Evolutionary conservation across 2,888 invertebrate genomes (phyloP).

Genomic region (Rhodophaea formosa): DNA sequence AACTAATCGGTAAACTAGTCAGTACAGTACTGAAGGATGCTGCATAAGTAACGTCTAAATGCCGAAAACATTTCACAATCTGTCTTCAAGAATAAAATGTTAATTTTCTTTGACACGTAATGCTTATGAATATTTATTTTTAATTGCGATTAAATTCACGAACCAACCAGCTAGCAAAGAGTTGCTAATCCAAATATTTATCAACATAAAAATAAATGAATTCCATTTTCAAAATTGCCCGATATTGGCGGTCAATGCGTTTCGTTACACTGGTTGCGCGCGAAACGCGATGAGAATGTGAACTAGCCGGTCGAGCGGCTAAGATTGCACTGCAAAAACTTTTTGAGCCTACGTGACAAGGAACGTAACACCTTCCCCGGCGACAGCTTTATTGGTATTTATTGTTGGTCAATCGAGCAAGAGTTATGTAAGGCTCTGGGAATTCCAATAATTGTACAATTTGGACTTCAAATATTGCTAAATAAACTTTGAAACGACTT

Average conservation of each 20-base stretch:
- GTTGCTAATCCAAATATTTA: background rate
- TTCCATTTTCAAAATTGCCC: slow-evolving; percentile 17
- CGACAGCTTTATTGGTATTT: slow-evolving; percentile 30
- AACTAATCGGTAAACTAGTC: slow-evolving; percentile 16
- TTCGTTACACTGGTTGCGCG: slow-evolving; percentile 25
- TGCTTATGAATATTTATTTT: slow-evolving; percentile 27
- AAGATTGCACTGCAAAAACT: slow-evolving; percentile 48
- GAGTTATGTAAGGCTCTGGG: slow-evolving; percentile 30
- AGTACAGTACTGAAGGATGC: slow-evolving; percentile 16
- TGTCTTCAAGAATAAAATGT: slow-evolving; percentile 5
- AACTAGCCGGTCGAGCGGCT: slow-evolving; percentile 40
- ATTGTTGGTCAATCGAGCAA: slow-evolving; percentile 45
- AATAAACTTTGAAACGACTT: no score
- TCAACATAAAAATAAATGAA: slow-evolving; percentile 3
- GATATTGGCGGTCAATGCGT: slow-evolving; percentile 21
- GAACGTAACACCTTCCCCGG: slow-evolving; percentile 43
- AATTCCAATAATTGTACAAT: background rate
- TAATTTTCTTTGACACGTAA: slow-evolving; percentile 12
- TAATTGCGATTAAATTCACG: background rate
- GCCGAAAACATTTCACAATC: slow-evolving; percentile 21
- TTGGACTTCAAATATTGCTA: background rate
- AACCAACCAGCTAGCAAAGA: background rate
- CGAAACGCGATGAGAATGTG: slow-evolving; percentile 22
- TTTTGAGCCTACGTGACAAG: slow-evolving; percentile 43
- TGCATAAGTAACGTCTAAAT: slow-evolving; percentile 14